Conservation (phyloP, 1,140 invertebrate species). For the Calycopis cecrops region DNA sequence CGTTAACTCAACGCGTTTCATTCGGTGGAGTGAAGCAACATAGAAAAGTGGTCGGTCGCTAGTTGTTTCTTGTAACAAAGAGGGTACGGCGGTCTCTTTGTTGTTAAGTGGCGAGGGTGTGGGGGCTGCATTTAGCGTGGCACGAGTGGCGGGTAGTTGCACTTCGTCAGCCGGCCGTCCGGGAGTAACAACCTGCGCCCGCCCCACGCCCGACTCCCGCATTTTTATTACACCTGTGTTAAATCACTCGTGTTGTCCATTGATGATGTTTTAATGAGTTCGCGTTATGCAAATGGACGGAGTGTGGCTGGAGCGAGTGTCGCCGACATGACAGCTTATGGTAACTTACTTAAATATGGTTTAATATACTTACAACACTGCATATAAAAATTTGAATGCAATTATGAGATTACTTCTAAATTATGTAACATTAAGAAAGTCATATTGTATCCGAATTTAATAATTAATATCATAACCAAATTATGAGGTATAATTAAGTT, state of each 20-base stretch:
- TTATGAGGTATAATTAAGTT: no score
- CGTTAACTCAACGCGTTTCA: slow-evolving; percentile 33
- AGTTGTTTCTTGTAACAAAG: slow-evolving; percentile 70
- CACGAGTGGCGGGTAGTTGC: slow-evolving; percentile 49
- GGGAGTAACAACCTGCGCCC: slow-evolving; percentile 58
- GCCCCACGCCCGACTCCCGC: slow-evolving; percentile 31
- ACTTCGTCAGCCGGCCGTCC: slow-evolving; percentile 60
- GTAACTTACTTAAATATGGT: no score
- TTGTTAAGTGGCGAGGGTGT: slow-evolving; percentile 59
- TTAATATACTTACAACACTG: no score
- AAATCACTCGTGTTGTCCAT: background rate
- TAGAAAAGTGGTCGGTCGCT: slow-evolving; percentile 51
- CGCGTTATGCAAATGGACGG: background rate
- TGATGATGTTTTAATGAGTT: slow-evolving; percentile 9
- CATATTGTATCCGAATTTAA: no score
- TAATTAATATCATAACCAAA: no score
- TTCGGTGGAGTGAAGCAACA: slow-evolving; percentile 40
- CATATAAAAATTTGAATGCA: no score
- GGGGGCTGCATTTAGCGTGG: slow-evolving; percentile 31
- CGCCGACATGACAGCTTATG: no score
- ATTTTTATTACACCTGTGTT: slow-evolving; percentile 27
- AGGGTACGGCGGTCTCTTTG: slow-evolving; percentile 67
- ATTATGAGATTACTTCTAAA: no score
- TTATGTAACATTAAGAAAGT: no score
- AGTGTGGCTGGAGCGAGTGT: no score